Base-by-base conservation (phyloP, 2,113 vertebrate species). In the Tragulus kanchil region DNA sequence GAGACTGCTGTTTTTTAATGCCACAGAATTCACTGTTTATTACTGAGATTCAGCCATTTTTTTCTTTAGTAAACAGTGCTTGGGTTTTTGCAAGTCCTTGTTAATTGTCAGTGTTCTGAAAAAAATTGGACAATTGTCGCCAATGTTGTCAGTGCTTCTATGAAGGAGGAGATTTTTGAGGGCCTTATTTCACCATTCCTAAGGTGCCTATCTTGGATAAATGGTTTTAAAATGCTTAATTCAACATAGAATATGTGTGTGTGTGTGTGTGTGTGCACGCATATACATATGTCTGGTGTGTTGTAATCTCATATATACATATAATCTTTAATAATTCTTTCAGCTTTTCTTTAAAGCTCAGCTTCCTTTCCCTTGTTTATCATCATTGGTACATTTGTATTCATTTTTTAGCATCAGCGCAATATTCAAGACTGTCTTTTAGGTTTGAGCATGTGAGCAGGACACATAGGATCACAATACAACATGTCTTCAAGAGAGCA, bases 401-500 rank as follows among this genome's bases (percentile, higher is more conserved):
- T 96, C 92, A 85, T 16, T 59, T 97, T 97, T 94, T 75, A 88
- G 67, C 28, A 96, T 23, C 52, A 73, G 28, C 64, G 19, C 9
- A 85, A 36, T 92, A 89, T 82, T 90, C 54, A 67, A 69, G 62
- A 91, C 50, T 3, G 58, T 93, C 64, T 0, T 97, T 93, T 84
- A 97, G 64, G 84, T 13, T 83, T 95, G 92, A 61, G 5, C 12
- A 52, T 48, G 14, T 62, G 89, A 56, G 6, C 3, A 67, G 36
- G 65, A 48, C 23, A 90, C 45, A 95, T 52, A 89, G 54, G 69
- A 64, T 79, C 89, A 75, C 11, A 95, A 64, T 45, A 95, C 61
- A 90, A 23, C 91, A 87, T 65, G 78, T 93, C 16, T 92, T 96
- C 75, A 78, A 92, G 65, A 92, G 12, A 87, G 71, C 71, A 97